These are phyloP conservation scores for Agelas oroides DNA, from an alignment of 37 sponge, comb jelly and placozoan genomes.

Conservation along the genomic window DNA sequence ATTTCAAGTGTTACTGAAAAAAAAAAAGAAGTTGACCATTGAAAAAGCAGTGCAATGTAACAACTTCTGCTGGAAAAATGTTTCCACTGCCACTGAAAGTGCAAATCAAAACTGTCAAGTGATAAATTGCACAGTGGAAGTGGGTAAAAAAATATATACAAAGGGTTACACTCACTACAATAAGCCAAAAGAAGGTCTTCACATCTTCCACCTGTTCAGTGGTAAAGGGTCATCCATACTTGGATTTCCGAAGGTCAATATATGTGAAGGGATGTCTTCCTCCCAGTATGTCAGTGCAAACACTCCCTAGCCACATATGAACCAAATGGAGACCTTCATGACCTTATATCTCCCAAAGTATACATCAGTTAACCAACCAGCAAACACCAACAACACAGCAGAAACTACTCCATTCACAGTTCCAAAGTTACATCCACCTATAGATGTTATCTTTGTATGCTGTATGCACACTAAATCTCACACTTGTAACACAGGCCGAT, in stretches of 20 bases:
- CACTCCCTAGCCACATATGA: constrained; percentile 9
- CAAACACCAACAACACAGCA: background rate
- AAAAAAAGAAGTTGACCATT: too few species aligned
- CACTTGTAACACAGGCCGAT: too few species aligned
- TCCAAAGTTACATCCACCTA: too few species aligned
- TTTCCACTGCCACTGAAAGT: too few species aligned
- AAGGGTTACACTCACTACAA: background rate
- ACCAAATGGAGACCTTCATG: background rate
- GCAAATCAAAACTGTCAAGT: too few species aligned
- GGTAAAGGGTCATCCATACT: constrained; percentile 7
- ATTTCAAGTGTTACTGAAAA: too few species aligned
- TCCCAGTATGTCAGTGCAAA: constrained; percentile 1
- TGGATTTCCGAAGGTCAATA: background rate
- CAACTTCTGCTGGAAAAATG: too few species aligned
- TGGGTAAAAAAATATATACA: background rate
- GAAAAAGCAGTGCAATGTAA: too few species aligned
- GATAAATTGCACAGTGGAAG: too few species aligned
- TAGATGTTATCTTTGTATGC: too few species aligned
- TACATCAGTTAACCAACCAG: constrained; percentile 21
- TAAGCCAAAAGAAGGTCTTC: constrained; percentile 13
- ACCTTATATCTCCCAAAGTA: constrained; percentile 6
- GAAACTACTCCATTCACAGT: too few species aligned
- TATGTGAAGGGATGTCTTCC: background rate
- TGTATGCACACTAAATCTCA: too few species aligned
- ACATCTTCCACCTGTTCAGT: constrained; percentile 32